phyloP scores from a whole-genome alignment of 2,797 vertebrate genomes.

The Botia kubotai region DNA sequence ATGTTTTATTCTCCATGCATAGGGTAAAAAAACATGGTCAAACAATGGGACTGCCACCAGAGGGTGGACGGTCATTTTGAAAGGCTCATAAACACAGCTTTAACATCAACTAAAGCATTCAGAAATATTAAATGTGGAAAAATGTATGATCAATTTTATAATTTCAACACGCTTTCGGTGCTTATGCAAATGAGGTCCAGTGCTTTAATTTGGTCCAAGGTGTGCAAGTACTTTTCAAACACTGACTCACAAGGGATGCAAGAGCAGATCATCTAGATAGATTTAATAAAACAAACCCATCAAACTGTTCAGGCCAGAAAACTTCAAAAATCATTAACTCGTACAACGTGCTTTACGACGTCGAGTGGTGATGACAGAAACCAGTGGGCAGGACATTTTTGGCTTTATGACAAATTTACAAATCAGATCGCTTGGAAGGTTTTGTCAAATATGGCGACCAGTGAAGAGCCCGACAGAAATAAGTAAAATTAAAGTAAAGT shows the following conservation, averaged over 20 bases:
- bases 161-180: not conserved
- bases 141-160: not conserved
- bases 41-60: too few relatives aligned
- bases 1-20: too few relatives aligned
- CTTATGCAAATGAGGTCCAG: not conserved
- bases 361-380: not conserved
- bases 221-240: not conserved
- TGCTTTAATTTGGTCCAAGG: not conserved
- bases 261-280: too few relatives aligned
- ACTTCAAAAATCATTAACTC: not conserved
- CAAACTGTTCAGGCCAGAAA: not conserved
- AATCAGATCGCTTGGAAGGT: not conserved
- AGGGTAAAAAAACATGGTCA: too few relatives aligned
- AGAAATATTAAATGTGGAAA: not conserved
- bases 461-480: conserved; percentile 15
- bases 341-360: not conserved
- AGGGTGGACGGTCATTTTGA: too few relatives aligned
- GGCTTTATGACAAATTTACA: not conserved
- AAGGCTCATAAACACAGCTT: too few relatives aligned
- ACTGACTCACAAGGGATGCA: not conserved
- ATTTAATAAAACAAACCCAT: conserved; percentile 5
- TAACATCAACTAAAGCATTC: not conserved
- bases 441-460: conserved; percentile 40
- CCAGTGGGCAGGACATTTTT: not conserved
- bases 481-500: not conserved